These are phyloP conservation scores for Patella caerulea DNA, from an alignment of 2,888 invertebrate genomes.

Conservation along the genomic window DNA sequence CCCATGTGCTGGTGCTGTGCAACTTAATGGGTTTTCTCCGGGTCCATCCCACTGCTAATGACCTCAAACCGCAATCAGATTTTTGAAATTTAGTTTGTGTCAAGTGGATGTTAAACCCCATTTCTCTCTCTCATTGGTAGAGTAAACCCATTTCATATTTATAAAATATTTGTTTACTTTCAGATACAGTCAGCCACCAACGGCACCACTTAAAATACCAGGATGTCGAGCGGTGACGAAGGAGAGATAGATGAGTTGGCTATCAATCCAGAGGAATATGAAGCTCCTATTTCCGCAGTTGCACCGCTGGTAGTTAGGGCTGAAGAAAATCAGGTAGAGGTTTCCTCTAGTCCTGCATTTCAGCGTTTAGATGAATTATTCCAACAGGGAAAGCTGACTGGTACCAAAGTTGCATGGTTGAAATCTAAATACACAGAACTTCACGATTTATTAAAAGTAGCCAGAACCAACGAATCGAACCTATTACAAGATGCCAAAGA, in stretches of 20 bases:
- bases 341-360: constrained; percentile 71
- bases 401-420: constrained; percentile 69
- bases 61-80: no score
- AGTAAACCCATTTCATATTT: no score
- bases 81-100: no score
- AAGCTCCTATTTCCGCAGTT: constrained; percentile 65
- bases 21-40: no score
- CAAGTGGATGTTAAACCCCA: no score
- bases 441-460: constrained; percentile 51
- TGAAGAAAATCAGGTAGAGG: constrained; percentile 70
- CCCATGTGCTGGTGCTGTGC: no score
- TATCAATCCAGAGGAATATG: constrained; percentile 48
- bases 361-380: constrained; percentile 71
- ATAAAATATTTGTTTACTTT: neutral
- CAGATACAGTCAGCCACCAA: constrained; percentile 5
- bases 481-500: constrained; percentile 66
- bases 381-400: constrained; percentile 69
- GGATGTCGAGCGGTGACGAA: constrained; percentile 26
- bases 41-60: no score
- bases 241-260: constrained; percentile 36
- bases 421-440: constrained; percentile 71
- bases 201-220: constrained; percentile 10
- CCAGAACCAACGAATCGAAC: constrained; percentile 66
- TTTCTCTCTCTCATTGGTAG: no score
- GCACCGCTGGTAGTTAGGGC: constrained; percentile 67